Evolutionary conservation across 2,888 invertebrate species (phyloP), one percentile per base, ranked within the genome.

Genomic region (Willowsia nigromaculata): DNA sequence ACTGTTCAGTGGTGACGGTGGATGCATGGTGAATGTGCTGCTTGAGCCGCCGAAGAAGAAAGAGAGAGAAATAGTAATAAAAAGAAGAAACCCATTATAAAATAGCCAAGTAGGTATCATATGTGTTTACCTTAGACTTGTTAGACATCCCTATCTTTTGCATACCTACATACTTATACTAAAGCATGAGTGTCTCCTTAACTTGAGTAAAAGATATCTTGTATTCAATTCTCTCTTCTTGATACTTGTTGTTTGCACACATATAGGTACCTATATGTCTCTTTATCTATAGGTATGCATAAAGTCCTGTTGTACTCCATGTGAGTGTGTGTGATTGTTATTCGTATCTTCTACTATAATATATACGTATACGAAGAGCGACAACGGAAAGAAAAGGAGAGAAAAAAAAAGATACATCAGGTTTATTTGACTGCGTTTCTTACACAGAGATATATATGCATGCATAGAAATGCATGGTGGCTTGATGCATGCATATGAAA

Each of bases 381-480:
- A 71, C 76, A 76, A 25, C 0, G 43, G 9, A 7, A n/a, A n/a
- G 53, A 78, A 27, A 50, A 71, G 27, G 78, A n/a, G 18, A 78
- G 71, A 68, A 50, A 50, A 50, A 50, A 68, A 88, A 83, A 84
- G 84, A 88, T 88, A 88, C 88, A 88, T 88, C 40, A 88, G 84
- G 71, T 88, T 76, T 56, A 33, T 27, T 78, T 37, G 37, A 47
- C 47, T 47, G 30, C 18, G 37, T 2, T 37, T 5, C 15, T 27
- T 22, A 27, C 47, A 47, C 30, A 33, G 3, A 30, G 33, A 18
- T 30, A 37, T 22, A 37, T 30, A 25, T 37, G 43, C 25, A 81
- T 81, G 81, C 81, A 37, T 43, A 56, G 6, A 50, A 33, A 15
- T 33, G 33, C 30, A 30, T 1, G 30, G 27, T 5, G 1, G 33